phyloP scores from a whole-genome alignment of 2,888 invertebrate genomes.

The Lasioglossum zephyrum region DNA sequence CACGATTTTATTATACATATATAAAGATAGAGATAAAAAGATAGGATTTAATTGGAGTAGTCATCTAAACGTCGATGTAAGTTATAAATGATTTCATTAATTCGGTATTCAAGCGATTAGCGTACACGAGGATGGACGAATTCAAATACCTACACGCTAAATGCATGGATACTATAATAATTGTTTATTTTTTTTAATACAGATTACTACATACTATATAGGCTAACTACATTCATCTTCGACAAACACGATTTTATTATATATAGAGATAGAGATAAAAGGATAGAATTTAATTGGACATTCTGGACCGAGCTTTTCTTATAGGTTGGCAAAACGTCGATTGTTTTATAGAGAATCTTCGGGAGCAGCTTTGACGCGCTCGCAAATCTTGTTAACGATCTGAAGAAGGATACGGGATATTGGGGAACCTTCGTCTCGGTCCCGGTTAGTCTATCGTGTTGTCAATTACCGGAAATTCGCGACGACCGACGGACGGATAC shows the following conservation, averaged over 20 bases:
- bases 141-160: too few species aligned
- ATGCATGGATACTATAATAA: too few species aligned
- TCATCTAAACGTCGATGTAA: too few species aligned
- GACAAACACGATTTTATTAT: too few species aligned
- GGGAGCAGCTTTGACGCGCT: neutral
- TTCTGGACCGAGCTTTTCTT: neutral
- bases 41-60: neutral
- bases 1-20: too few species aligned
- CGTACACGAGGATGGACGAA: too few species aligned
- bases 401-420: constrained; percentile 15
- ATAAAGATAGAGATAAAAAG: neutral
- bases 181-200: too few species aligned
- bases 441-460: constrained; percentile 24
- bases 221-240: too few species aligned
- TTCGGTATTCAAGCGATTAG: too few species aligned
- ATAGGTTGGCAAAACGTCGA: neutral
- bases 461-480: constrained; percentile 41
- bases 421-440: constrained; percentile 13
- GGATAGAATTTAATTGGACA: neutral
- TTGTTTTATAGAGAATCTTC: neutral
- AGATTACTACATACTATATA: too few species aligned
- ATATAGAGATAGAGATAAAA: neutral
- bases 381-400: constrained; percentile 34
- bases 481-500: constrained; percentile 27
- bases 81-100: too few species aligned